These are phyloP conservation scores for Argyresthia albistria DNA, from an alignment of 2,888 invertebrate species.

Conservation along the genomic window DNA sequence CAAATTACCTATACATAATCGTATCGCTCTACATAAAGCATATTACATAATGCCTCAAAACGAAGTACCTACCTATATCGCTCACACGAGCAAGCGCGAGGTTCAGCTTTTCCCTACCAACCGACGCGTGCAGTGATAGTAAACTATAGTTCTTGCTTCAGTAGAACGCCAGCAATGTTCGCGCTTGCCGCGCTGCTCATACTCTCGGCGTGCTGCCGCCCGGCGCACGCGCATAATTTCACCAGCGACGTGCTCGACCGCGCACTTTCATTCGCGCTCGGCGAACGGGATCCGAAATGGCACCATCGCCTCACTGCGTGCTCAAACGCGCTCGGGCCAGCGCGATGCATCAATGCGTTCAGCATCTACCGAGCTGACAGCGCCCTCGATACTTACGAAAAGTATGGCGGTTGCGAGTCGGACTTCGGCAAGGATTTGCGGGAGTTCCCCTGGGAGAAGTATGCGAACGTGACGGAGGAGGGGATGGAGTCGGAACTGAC, in stretches of 20 bases:
- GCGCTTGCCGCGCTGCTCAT: conserved; percentile 45
- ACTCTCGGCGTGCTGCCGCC: conserved; percentile 32
- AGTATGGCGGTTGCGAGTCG: conserved; percentile 15
- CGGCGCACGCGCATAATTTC: conserved; percentile 23
- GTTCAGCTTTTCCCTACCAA: not conserved
- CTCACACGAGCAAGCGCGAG: not conserved
- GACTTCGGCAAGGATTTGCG: conserved; percentile 35
- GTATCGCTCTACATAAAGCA: no score
- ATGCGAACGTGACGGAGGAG: conserved; percentile 49
- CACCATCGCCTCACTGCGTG: conserved; percentile 25
- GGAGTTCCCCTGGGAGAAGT: conserved; percentile 54
- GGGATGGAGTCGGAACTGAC: conserved; percentile 63
- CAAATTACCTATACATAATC: no score
- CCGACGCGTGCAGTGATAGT: not conserved
- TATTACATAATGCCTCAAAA: not conserved
- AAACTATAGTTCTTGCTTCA: conserved; percentile 21
- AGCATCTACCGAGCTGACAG: conserved; percentile 64
- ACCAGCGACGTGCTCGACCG: conserved; percentile 10
- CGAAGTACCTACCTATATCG: not conserved
- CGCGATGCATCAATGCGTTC: conserved; percentile 71
- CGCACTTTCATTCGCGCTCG: conserved; percentile 19
- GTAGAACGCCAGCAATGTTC: conserved; percentile 57
- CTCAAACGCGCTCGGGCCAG: conserved; percentile 40
- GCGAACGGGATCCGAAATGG: conserved; percentile 17
- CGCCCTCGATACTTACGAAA: conserved; percentile 23